Conservation (phyloP, 2,113 vertebrate species). For the Diphyllodes magnificus region DNA sequence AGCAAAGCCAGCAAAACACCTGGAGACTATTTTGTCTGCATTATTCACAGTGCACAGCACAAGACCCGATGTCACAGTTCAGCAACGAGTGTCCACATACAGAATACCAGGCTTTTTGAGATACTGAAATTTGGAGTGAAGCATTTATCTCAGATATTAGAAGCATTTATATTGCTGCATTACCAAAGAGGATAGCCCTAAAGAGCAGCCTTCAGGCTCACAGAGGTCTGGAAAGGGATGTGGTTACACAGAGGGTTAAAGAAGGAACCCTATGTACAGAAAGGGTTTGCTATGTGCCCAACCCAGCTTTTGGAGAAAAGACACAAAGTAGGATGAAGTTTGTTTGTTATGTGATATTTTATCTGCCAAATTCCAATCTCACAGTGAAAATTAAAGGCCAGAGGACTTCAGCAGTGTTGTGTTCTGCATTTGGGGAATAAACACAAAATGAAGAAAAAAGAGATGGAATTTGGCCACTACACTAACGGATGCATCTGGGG, state of each 20-base stretch:
- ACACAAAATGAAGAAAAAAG: neutral
- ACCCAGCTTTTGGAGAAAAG: neutral
- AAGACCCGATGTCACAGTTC: slow-evolving; percentile 22
- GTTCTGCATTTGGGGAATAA: neutral
- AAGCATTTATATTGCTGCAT: slow-evolving; percentile 12
- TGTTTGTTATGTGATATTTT: neutral
- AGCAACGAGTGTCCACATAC: neutral
- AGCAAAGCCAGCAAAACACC: slow-evolving; percentile 38
- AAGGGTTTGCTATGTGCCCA: neutral
- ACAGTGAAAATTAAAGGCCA: neutral
- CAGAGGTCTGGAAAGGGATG: neutral
- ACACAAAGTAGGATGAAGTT: neutral
- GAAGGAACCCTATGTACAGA: neutral
- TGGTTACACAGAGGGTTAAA: neutral
- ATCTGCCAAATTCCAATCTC: neutral
- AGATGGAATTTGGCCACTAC: neutral
- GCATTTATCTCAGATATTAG: slow-evolving; percentile 18
- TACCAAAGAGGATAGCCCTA: slow-evolving; percentile 21
- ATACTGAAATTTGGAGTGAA: slow-evolving; percentile 20
- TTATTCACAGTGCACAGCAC: slow-evolving; percentile 38
- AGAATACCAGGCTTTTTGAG: slow-evolving; percentile 13
- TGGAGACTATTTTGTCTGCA: slow-evolving; percentile 50
- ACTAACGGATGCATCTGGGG: neutral
- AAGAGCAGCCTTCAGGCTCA: neutral
- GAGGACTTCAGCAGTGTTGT: neutral